phyloP scores from a whole-genome alignment of 2,797 vertebrate species.

The Leuciscus waleckii region DNA sequence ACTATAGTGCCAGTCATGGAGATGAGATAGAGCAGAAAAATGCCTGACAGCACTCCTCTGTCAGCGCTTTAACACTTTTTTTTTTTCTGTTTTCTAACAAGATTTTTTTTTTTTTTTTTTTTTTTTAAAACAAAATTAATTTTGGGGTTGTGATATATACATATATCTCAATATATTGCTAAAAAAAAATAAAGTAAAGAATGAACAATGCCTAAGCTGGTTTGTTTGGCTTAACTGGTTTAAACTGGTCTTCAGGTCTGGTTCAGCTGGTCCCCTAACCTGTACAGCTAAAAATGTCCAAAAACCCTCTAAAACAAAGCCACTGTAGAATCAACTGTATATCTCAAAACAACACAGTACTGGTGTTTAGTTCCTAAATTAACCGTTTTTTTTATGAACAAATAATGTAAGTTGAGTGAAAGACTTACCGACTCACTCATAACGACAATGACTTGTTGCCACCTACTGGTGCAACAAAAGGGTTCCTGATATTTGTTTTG shows the following conservation, averaged over 20 bases:
- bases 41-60: slow-evolving; percentile 65
- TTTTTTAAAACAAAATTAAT: slow-evolving; percentile 97
- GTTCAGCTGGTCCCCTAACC: neutral
- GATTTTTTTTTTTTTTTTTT: slow-evolving; percentile 79
- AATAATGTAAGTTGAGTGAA: neutral
- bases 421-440: neutral
- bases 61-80: slow-evolving; percentile 80
- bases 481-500: neutral
- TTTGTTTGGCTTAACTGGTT: neutral
- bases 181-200: too few relatives aligned
- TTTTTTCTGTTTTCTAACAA: slow-evolving; percentile 77
- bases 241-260: neutral
- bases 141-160: slow-evolving; percentile 89
- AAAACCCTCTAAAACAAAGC: neutral
- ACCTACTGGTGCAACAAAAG: neutral
- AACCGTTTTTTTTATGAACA: neutral
- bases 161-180: too few relatives aligned
- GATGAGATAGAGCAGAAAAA: slow-evolving; percentile 43
- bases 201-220: neutral
- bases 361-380: neutral
- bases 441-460: neutral
- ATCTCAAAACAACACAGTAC: neutral
- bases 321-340: neutral
- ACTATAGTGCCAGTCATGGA: slow-evolving; percentile 45
- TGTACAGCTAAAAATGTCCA: neutral